phyloP scores from a whole-genome alignment of 1,140 invertebrate species.

The Sycophaga agraensis region DNA sequence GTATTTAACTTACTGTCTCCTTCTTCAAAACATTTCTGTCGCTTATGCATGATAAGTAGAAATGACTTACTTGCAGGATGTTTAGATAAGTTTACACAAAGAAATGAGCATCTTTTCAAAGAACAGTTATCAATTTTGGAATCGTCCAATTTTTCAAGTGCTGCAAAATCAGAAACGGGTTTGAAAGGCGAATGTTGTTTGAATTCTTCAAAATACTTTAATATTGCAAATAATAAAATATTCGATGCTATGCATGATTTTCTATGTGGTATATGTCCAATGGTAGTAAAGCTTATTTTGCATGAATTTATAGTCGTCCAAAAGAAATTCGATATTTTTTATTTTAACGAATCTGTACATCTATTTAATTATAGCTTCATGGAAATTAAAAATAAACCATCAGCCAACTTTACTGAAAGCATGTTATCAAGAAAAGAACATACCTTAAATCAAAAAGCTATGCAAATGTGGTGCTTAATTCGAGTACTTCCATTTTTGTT shows the following conservation, averaged over 20 bases:
- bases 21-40: slow-evolving; percentile 34
- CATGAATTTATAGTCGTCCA: not conserved
- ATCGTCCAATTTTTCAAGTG: not conserved
- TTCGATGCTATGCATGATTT: slow-evolving; percentile 3
- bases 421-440: not conserved
- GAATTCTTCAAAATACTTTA: not conserved
- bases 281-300: not conserved
- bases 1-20: slow-evolving; percentile 31
- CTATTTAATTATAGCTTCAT: not conserved
- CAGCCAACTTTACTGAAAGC: not conserved
- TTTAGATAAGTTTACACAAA: not conserved
- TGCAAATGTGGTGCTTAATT: slow-evolving; percentile 27
- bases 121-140: not conserved
- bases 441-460: slow-evolving; percentile 18
- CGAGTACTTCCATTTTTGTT: slow-evolving; percentile 23
- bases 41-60: slow-evolving; percentile 31
- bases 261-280: not conserved
- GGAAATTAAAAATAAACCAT: slow-evolving; percentile 1
- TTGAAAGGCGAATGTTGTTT: not conserved
- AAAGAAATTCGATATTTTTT: not conserved
- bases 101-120: not conserved
- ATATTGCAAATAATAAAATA: not conserved
- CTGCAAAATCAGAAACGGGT: not conserved
- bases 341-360: not conserved
- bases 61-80: slow-evolving; percentile 30